These are phyloP conservation scores for Corythaeola cristata DNA, from an alignment of 2,113 vertebrate species.

Conservation along the genomic window DNA sequence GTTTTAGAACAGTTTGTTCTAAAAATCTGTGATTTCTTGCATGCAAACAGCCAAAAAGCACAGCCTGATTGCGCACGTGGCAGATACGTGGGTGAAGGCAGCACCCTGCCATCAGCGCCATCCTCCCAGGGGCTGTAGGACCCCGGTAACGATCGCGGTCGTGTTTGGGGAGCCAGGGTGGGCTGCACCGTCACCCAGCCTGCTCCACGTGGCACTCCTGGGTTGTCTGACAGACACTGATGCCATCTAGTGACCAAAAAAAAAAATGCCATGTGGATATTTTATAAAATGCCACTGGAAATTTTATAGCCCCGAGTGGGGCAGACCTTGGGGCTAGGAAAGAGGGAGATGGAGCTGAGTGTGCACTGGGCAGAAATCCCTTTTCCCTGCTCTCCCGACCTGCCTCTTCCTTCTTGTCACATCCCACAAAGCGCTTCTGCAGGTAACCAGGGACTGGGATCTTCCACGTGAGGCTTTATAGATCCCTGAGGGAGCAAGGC, in stretches of 20 bases:
- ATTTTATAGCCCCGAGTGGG: too few species aligned
- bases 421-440: not conserved
- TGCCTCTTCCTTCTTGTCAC: not conserved
- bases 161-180: fast-evolving
- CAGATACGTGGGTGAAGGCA: not conserved
- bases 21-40: not conserved
- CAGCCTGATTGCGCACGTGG: fast-evolving
- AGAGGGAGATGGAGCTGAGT: not conserved
- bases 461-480: not conserved
- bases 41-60: fast-evolving
- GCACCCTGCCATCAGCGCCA: not conserved
- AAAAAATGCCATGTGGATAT: fast-evolving
- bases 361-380: not conserved
- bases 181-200: not conserved
- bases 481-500: not conserved
- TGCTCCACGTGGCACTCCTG: fast-evolving
- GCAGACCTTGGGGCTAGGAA: not conserved
- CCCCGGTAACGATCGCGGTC: fast-evolving
- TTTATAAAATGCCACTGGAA: not conserved
- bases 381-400: not conserved
- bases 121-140: not conserved
- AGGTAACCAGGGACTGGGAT: not conserved
- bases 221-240: not conserved
- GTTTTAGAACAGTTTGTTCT: not conserved
- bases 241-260: constrained; percentile 55